These are phyloP conservation scores for Thomomys bottae DNA, from an alignment of 2,113 vertebrate species.

Conservation along the genomic window DNA sequence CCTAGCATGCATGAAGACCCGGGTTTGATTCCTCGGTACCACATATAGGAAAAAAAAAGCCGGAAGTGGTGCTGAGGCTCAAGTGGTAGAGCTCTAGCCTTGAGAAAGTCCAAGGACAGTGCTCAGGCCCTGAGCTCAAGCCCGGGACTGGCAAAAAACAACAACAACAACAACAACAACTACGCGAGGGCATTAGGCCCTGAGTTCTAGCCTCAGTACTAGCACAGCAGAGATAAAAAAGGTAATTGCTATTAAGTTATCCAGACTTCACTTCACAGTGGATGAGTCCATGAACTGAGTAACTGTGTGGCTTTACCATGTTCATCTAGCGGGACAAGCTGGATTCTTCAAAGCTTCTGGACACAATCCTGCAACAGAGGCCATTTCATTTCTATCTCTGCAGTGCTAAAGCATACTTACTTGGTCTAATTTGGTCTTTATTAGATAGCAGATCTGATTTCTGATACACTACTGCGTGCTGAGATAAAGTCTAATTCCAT, in stretches of 20 bases:
- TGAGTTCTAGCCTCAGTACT: no score
- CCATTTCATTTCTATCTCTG: background rate
- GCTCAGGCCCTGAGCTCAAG: no score
- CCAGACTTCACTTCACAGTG: background rate
- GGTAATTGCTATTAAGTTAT: background rate
- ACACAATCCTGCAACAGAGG: background rate
- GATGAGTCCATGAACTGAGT: background rate
- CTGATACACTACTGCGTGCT: background rate
- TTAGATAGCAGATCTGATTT: background rate
- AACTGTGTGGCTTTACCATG: background rate
- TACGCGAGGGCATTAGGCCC: no score
- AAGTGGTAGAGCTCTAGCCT: no score
- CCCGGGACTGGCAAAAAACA: no score
- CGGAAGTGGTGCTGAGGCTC: no score
- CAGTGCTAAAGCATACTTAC: background rate
- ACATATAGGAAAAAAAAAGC: no score
- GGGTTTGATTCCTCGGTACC: no score
- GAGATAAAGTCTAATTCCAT: slow-evolving; percentile 11
- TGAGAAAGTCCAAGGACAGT: no score
- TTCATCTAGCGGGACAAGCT: background rate
- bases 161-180: no score
- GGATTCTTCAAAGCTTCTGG: background rate
- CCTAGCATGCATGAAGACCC: no score
- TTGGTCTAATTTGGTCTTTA: background rate
- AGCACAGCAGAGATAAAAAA: background rate